These are phyloP conservation scores for Chloebia gouldiae DNA, from an alignment of 2,113 vertebrate species.

Conservation along the genomic window DNA sequence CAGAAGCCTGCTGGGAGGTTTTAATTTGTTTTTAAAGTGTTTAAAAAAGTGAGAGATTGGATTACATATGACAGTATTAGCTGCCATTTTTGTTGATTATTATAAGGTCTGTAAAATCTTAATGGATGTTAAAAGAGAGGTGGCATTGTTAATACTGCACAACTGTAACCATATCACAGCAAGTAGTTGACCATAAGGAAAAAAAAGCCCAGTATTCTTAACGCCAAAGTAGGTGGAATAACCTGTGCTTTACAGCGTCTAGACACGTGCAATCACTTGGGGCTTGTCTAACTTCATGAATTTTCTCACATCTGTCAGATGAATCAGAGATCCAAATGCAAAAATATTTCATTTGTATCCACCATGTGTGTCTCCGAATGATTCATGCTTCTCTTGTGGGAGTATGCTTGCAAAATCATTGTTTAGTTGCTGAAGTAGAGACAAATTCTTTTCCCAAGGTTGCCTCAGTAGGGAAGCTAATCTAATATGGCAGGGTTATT, in stretches of 20 bases:
- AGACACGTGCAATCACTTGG: not conserved
- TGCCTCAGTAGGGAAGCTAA: not conserved
- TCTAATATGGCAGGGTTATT: not conserved
- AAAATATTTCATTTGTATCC: not conserved
- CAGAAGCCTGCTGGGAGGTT: not conserved
- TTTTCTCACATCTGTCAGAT: slow-evolving; percentile 40
- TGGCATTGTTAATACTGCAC: not conserved
- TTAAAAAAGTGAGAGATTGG: not conserved
- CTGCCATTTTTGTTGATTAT: not conserved
- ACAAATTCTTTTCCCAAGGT: not conserved
- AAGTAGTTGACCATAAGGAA: not conserved
- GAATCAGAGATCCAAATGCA: slow-evolving; percentile 28
- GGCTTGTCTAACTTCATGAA: slow-evolving; percentile 33
- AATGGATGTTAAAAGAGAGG: not conserved
- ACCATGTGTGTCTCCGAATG: not conserved
- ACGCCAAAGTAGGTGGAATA: slow-evolving; percentile 18
- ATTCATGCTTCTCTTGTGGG: not conserved
- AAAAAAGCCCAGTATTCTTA: not conserved
- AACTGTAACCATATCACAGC: not conserved
- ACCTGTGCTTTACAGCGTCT: slow-evolving; percentile 28
- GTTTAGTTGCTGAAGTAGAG: not conserved
- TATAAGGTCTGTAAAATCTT: not conserved
- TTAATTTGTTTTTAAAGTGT: not conserved
- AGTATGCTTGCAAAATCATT: not conserved
- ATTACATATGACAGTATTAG: not conserved